Evolutionary conservation across 2,797 vertebrate genomes (phyloP), one percentile per base, ranked within the genome.

Genomic region (Schizothorax lantsangensis): DNA sequence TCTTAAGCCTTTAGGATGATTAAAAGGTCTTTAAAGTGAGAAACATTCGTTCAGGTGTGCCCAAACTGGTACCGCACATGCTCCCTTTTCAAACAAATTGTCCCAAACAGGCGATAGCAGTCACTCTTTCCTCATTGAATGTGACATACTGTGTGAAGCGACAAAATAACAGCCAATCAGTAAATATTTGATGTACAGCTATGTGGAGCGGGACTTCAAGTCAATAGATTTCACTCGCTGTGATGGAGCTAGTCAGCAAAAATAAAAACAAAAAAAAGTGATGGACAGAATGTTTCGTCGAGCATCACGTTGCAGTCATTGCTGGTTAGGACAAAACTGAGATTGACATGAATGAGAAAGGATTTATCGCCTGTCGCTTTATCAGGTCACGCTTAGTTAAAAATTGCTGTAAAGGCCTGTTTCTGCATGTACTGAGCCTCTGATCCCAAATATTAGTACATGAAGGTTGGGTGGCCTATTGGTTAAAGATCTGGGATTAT

Each of bases 371-470:
- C 66, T 85, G 38, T 57, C 49, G 2, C n/a, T 71, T 79, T 79
- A 43, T 79, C n/a, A 59, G 5, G 36, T 47, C 84, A 79, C n/a
- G 2, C 78, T 71, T 71, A 0, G 26, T 72, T 72, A 79, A 71
- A 69, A 47, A 40, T 36, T 45, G 14, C 11, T 57, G 49, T 85
- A 79, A 79, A 77, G 72, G 43, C 68, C 84, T 71, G 81, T 86
- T 86, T 11, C 85, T 73, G 66, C 74, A 57, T 88, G 81, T 62
- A 75, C 74, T 81, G 30, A 40, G 17, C 14, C 30, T 81, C n/a
- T 79, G 5, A 23, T 84, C 62, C 43, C 43, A 78, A 66, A 66
- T 68, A 80, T 74, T 36, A 79, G 54, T 26, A 33, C 47, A 57
- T 40, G 23, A 26, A n/a, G 23, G 7, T 40, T n/a, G 7, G 1